These are phyloP conservation scores for Spilarctia lutea DNA, from an alignment of 2,888 invertebrate genomes.

Conservation along the genomic window DNA sequence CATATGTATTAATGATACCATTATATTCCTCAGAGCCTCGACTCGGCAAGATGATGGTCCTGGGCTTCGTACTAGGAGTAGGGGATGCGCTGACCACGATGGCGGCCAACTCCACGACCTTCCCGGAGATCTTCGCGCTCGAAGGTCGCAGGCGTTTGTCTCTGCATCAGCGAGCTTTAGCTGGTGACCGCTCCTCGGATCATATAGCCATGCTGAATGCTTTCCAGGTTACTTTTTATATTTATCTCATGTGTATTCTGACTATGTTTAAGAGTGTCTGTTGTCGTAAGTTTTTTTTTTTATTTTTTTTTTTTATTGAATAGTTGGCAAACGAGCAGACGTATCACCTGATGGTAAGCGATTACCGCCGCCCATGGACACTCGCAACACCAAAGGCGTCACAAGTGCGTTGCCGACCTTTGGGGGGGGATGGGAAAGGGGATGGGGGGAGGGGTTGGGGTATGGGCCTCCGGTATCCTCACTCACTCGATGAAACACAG, in stretches of 20 bases:
- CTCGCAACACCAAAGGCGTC: too few relatives aligned
- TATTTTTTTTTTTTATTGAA: too few relatives aligned
- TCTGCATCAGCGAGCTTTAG: slow-evolving; percentile 94
- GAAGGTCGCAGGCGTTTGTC: slow-evolving; percentile 92
- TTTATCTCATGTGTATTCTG: not conserved
- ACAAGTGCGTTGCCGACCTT: too few relatives aligned
- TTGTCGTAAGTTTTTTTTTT: too few relatives aligned
- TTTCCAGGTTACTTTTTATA: slow-evolving; percentile 87
- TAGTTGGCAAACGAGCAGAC: too few relatives aligned
- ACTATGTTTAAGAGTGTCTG: too few relatives aligned
- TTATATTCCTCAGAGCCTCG: slow-evolving; percentile 90
- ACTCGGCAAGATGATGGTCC: slow-evolving; percentile 98
- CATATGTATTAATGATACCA: not conserved
- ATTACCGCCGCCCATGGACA: too few relatives aligned
- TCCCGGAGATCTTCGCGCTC: slow-evolving; percentile 96
- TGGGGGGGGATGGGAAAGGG: too few relatives aligned
- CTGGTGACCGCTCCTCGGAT: slow-evolving; percentile 96
- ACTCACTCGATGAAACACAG: too few relatives aligned
- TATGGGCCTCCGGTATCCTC: too few relatives aligned
- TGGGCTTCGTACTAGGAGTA: slow-evolving; percentile 96
- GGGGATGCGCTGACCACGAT: slow-evolving; percentile 97
- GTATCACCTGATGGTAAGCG: too few relatives aligned
- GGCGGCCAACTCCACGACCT: slow-evolving; percentile 98
- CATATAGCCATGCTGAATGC: slow-evolving; percentile 98
- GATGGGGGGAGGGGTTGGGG: too few relatives aligned